phyloP scores from a whole-genome alignment of 2,113 vertebrate species.

The Pollimyrus isidori region DNA sequence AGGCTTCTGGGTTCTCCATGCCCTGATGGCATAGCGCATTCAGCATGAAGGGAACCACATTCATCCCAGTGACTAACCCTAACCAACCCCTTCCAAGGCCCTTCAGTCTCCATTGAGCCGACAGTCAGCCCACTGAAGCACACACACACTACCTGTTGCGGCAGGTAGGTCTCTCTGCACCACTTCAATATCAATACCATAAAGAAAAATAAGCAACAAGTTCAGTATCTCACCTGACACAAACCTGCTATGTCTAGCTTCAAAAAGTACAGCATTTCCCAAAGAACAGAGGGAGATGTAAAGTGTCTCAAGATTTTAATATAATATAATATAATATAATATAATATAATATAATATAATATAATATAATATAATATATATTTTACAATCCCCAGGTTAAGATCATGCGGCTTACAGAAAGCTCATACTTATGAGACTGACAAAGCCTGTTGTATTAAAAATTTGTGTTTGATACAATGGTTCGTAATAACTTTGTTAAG shows the following conservation, averaged over 20 bases:
- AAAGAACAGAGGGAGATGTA: neutral
- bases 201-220: neutral
- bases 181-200: neutral
- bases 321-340: no score
- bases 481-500: neutral
- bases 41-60: neutral
- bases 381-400: neutral
- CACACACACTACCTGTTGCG: neutral
- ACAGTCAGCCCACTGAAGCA: neutral
- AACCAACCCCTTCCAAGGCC: neutral
- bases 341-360: neutral
- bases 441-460: neutral
- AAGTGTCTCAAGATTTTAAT: neutral
- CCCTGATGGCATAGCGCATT: neutral
- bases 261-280: neutral
- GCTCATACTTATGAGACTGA: neutral
- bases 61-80: neutral
- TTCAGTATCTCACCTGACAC: neutral
- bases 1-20: no score
- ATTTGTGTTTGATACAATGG: neutral
- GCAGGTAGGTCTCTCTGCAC: neutral
- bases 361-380: neutral
- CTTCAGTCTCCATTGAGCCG: neutral
- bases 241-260: neutral
- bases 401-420: neutral